Conservation (phyloP, 1,140 invertebrate species). For the Tyrophagus putrescentiae region DNA sequence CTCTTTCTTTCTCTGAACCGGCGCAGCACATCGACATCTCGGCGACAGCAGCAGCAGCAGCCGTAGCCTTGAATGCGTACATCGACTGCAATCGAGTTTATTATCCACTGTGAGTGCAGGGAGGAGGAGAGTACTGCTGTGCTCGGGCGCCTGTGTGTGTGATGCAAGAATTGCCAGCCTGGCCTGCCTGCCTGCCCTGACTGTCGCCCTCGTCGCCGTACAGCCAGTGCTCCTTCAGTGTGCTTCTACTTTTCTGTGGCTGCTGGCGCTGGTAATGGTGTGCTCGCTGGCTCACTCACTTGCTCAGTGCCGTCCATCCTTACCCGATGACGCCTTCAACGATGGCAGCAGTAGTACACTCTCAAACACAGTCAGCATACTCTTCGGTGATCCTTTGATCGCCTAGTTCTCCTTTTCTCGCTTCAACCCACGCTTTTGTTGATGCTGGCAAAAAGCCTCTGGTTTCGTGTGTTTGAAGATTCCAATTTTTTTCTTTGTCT, state of each 20-base stretch:
- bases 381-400: too few species aligned
- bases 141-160: too few species aligned
- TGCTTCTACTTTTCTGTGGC: background rate
- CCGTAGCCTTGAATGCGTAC: slow-evolving; percentile 19
- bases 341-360: too few species aligned
- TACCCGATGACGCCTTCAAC: background rate
- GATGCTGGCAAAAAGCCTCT: too few species aligned
- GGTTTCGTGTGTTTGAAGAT: too few species aligned
- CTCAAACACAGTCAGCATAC: too few species aligned
- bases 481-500: too few species aligned
- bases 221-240: too few species aligned
- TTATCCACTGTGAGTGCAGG: background rate
- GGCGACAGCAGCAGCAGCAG: background rate
- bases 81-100: slow-evolving; percentile 15
- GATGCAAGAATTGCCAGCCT: too few species aligned
- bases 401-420: too few species aligned
- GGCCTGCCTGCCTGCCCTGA: too few species aligned
- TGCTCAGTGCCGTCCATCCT: background rate
- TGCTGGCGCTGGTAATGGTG: background rate
- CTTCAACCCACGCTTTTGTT: too few species aligned
- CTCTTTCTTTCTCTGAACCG: background rate
- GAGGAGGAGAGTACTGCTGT: background rate
- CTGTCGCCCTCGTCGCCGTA: background rate
- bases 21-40: background rate
- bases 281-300: background rate